phyloP scores from a whole-genome alignment of 2,113 vertebrate genomes.

The cat (Felis catus) region DNA sequence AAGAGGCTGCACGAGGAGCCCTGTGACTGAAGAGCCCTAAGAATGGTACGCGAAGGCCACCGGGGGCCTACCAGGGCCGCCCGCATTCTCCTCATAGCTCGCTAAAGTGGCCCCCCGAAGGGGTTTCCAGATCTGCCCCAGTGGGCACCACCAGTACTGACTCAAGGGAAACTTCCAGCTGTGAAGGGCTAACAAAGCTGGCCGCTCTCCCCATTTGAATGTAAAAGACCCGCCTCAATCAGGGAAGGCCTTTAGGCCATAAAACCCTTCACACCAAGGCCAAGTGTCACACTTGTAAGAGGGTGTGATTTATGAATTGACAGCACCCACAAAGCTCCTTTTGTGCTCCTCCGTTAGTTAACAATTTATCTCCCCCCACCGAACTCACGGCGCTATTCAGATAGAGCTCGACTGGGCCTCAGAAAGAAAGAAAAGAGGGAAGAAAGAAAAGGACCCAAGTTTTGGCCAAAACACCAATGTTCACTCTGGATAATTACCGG shows the following conservation, averaged over 20 bases:
- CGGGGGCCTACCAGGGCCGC: neutral
- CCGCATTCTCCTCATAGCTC: slow-evolving; percentile 69
- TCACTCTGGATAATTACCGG: slow-evolving; percentile 59
- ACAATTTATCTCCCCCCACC: slow-evolving; percentile 64
- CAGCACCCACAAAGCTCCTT: slow-evolving; percentile 72
- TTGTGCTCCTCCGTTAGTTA: slow-evolving; percentile 60
- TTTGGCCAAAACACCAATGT: slow-evolving; percentile 71
- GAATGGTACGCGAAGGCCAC: slow-evolving; percentile 34
- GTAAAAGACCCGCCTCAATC: slow-evolving; percentile 56
- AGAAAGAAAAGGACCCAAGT: slow-evolving; percentile 43
- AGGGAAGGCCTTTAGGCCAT: slow-evolving; percentile 52
- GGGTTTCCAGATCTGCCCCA: slow-evolving; percentile 61
- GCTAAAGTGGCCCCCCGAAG: slow-evolving; percentile 58
- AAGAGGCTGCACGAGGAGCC: slow-evolving; percentile 56
- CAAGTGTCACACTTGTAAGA: slow-evolving; percentile 71
- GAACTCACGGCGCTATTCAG: slow-evolving; percentile 48
- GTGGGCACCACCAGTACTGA: slow-evolving; percentile 27
- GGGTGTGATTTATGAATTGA: slow-evolving; percentile 72
- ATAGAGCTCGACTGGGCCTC: slow-evolving; percentile 57
- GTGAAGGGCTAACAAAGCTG: slow-evolving; percentile 62
- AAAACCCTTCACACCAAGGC: slow-evolving; percentile 69
- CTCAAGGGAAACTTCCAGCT: slow-evolving; percentile 64
- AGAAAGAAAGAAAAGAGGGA: slow-evolving; percentile 31
- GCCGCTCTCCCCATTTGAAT: slow-evolving; percentile 48
- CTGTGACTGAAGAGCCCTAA: neutral